A percentile compares a stretch with the other conserved stretches of the same genome.
Conservation (phyloP, 2,797 vertebrate species). For the Fundulus diaphanus region DNA sequence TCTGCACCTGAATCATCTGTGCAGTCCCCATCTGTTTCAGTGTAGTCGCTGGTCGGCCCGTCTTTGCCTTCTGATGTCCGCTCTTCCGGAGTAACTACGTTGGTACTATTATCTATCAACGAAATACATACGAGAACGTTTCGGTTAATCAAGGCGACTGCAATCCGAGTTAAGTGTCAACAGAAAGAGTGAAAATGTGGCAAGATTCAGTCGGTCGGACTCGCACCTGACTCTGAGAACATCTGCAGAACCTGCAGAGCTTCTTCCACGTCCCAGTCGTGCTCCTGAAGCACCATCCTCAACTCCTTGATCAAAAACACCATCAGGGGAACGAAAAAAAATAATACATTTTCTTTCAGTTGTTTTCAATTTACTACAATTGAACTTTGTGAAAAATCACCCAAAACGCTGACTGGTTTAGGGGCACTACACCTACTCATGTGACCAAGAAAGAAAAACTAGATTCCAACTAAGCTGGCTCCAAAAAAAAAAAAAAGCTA, state of each 20-base stretch:
- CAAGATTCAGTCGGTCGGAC: neutral
- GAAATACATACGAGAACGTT: neutral
- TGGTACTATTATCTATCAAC: slow-evolving; percentile 46
- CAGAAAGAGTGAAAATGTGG: neutral
- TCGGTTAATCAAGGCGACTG: neutral
- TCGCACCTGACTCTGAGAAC: slow-evolving; percentile 85
- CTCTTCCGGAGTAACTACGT: slow-evolving; percentile 38
- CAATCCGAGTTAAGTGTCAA: neutral
- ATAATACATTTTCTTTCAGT: neutral
- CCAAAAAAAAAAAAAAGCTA: neutral
- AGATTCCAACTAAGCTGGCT: neutral
- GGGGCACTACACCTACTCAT: neutral
- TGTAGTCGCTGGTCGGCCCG: slow-evolving; percentile 1
- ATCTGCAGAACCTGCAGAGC: slow-evolving; percentile 87
- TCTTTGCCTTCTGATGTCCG: slow-evolving; percentile 35
- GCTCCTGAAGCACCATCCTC: slow-evolving; percentile 89
- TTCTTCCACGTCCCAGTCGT: slow-evolving; percentile 90
- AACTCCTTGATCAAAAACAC: slow-evolving; percentile 84
- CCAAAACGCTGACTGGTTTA: neutral
- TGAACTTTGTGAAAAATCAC: neutral
- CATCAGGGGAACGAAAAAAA: neutral
- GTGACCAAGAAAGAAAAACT: neutral
- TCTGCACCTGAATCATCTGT: slow-evolving; percentile 60
- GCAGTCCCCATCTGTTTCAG: neutral
- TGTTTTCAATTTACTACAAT: neutral